Percentiles rank a stretch among this genome's conserved stretches.
Evolutionary conservation across 2,888 invertebrate species (phyloP).

Genomic region (Cyclophora albipunctata): DNA sequence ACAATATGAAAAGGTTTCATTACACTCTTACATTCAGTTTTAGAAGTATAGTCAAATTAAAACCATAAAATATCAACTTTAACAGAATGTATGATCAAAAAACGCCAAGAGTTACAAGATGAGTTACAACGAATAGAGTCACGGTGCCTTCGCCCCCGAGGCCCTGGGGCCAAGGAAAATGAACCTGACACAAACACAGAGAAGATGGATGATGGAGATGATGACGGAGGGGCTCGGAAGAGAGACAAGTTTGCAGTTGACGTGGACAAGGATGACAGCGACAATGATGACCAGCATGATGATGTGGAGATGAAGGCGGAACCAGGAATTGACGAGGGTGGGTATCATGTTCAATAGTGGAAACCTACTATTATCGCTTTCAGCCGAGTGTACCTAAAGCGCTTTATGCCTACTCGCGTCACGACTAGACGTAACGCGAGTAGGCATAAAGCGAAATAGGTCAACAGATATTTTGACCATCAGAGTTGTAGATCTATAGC

Average conservation of each 20-base stretch:
- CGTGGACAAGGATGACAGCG: constrained; percentile 64
- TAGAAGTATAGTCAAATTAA: too few species aligned
- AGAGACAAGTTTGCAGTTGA: constrained; percentile 62
- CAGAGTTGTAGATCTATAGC: too few species aligned
- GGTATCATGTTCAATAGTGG: too few species aligned
- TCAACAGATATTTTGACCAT: too few species aligned
- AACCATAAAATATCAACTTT: background rate
- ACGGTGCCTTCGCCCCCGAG: constrained; percentile 49
- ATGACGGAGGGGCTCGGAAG: constrained; percentile 30
- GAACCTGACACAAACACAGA: constrained; percentile 9
- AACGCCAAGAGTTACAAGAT: constrained; percentile 77
- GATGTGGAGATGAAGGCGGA: constrained; percentile 17
- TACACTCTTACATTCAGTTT: too few species aligned
- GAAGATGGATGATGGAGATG: constrained; percentile 5
- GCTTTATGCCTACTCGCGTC: too few species aligned
- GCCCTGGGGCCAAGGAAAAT: constrained; percentile 44
- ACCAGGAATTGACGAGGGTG: constrained; percentile 11
- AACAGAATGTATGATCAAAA: constrained; percentile 78
- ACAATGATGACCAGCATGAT: constrained; percentile 50
- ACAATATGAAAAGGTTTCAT: too few species aligned
- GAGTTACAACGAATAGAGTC: constrained; percentile 79
- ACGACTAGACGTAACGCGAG: too few species aligned
- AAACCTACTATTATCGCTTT: too few species aligned
- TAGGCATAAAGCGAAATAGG: too few species aligned
- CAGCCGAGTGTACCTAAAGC: too few species aligned